These are phyloP conservation scores for Melieria omissa DNA, from an alignment of 2,888 invertebrate genomes.

Conservation along the genomic window DNA sequence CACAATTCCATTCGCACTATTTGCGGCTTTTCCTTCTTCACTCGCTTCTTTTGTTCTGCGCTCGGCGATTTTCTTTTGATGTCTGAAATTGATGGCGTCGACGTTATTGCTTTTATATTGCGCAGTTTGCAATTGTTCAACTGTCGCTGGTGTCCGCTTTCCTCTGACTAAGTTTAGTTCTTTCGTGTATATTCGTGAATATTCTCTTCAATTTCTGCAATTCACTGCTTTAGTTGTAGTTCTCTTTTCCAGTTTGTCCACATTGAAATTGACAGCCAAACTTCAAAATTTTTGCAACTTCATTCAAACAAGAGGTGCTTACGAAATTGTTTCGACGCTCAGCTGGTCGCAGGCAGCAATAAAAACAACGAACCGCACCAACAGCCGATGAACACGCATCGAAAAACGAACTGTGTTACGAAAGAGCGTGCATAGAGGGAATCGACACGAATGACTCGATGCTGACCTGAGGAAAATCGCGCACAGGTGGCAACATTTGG, in stretches of 20 bases:
- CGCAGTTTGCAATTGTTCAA: constrained; percentile 22
- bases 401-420: too few species aligned
- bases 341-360: too few species aligned
- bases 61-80: constrained; percentile 10
- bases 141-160: not conserved
- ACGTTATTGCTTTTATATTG: constrained; percentile 25
- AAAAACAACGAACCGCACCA: too few species aligned
- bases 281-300: constrained; percentile 28
- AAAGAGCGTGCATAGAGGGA: too few species aligned
- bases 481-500: too few species aligned
- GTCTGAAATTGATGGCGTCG: constrained; percentile 16
- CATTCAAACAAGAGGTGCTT: constrained; percentile 6
- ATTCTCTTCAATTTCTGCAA: constrained; percentile 33
- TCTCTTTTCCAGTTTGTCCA: constrained; percentile 1
- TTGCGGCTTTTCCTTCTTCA: not conserved
- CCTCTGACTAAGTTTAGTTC: not conserved
- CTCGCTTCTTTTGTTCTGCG: constrained; percentile 9
- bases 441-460: too few species aligned
- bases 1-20: not conserved
- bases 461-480: too few species aligned
- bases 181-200: constrained; percentile 30
- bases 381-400: too few species aligned
- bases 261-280: not conserved
- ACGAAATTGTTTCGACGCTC: not conserved
- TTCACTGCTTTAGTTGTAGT: constrained; percentile 27